A percentile compares a stretch with the other conserved stretches of the same genome.
Conservation (phyloP, 2,113 vertebrate genomes). For the Calyptomena viridis region DNA sequence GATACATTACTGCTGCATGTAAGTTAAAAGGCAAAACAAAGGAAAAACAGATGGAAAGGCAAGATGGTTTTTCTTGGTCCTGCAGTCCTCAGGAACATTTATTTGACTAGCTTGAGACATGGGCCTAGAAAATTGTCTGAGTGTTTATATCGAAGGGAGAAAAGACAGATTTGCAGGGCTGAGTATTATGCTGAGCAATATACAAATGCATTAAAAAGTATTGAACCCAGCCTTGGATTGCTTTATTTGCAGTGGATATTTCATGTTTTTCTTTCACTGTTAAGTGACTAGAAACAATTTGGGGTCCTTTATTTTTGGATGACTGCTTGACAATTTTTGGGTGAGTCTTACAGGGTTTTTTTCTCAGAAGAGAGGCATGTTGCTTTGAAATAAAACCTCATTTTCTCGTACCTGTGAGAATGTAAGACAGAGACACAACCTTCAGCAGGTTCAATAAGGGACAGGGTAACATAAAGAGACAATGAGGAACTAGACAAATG, state of each 20-base stretch:
- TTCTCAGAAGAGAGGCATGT: neutral
- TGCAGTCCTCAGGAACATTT: neutral
- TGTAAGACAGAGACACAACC: neutral
- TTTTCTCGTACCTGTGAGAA: neutral
- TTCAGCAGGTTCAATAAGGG: neutral
- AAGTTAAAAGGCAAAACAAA: neutral
- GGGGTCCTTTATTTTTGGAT: neutral
- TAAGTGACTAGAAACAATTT: neutral
- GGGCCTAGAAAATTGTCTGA: neutral
- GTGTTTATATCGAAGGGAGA: neutral
- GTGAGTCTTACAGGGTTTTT: neutral
- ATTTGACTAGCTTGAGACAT: neutral
- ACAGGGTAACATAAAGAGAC: neutral
- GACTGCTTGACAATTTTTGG: neutral
- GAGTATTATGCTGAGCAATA: neutral
- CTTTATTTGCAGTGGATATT: neutral
- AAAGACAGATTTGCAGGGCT: neutral
- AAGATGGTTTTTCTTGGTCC: neutral
- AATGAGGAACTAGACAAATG: neutral
- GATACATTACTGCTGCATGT: neutral
- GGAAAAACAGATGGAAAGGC: neutral
- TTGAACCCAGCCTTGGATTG: neutral
- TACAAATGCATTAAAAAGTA: neutral
- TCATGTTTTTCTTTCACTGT: neutral
- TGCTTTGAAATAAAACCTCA: neutral